These are phyloP conservation scores for Melanotaenia trifasciata DNA, from an alignment of 2,797 vertebrate genomes.

Conservation along the genomic window DNA sequence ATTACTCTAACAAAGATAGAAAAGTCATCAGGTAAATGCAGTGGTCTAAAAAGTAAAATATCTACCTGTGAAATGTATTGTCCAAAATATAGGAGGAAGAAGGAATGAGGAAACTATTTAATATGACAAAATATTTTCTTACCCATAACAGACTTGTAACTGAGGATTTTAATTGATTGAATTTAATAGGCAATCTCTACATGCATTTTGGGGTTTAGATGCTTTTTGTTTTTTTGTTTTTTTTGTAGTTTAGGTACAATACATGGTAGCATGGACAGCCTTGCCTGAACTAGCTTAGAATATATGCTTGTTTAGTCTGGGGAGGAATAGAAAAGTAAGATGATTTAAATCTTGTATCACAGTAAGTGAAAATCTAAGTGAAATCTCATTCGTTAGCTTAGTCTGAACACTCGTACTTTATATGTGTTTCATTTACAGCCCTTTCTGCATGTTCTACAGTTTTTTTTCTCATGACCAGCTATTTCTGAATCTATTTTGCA, in stretches of 20 bases:
- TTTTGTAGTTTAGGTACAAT: too few species aligned
- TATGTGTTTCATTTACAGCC: not conserved
- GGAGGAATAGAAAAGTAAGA: not conserved
- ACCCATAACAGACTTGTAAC: not conserved
- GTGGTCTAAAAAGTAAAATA: not conserved
- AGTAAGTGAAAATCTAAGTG: not conserved
- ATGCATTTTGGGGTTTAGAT: too few species aligned
- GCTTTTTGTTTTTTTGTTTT: too few species aligned
- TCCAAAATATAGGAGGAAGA: not conserved
- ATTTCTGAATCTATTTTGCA: conserved; percentile 17
- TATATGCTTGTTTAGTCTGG: not conserved
- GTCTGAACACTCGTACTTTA: not conserved
- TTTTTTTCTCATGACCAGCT: not conserved
- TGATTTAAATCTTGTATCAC: not conserved
- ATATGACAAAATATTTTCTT: not conserved
- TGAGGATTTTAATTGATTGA: not conserved
- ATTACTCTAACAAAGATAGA: not conserved
- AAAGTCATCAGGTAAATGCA: not conserved
- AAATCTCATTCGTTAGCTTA: not conserved
- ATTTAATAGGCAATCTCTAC: not conserved
- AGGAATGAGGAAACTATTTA: not conserved
- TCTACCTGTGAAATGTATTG: too few species aligned
- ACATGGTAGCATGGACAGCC: too few species aligned
- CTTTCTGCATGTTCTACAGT: not conserved
- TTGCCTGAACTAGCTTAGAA: too few species aligned